Base-by-base conservation (phyloP, 1,140 invertebrate genomes). In the Paralvinella palmiformis region DNA sequence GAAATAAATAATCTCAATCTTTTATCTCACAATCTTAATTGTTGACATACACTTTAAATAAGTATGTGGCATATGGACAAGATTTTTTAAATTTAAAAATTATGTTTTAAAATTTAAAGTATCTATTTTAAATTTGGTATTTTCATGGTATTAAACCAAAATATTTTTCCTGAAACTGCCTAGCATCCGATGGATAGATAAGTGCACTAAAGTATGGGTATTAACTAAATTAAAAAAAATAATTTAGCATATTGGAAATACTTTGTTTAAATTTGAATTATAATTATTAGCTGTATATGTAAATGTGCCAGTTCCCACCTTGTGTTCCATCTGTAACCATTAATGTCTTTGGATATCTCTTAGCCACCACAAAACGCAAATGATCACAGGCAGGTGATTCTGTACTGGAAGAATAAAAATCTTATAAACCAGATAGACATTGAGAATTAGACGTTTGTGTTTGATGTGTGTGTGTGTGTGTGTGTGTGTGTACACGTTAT, bases 311-410 rank as follows among this genome's bases (percentile, higher is more conserved):
- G n/a, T n/a, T n/a, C 55, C 27, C 33, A 57, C 55, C 55, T 24
- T 15, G 33, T 32, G 20, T 36, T 36, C 20, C 32, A 60, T 5
- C 20, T 22, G 58, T 3, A 60, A 4, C 70, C 71, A 41, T 69
- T 62, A 45, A 78, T 68, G 10, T 70, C 64, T 3, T 69, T 10
- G 70, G 62, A 17, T 68, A 68, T 71, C 73, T 74, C 37, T 73
- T 67, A 7, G 66, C 74, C 45, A 73, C 73, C 24, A 68, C 66
- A 13, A 77, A 66, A 35, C 67, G 72, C n/a, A 72, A 68, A 68
- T 71, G 66, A 7, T 64, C 37, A 71, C 76, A 78, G 60, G 70
- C 60, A 7, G 50, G 62, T 17, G 62, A 63, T 4, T 15, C 15
- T n/a, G n/a, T 48, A 48, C n/a, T 7, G 17, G 1, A 24, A 6